Conservation (phyloP, 53 echinoderm and acorn worm species). For the Echinometra lucunter region DNA sequence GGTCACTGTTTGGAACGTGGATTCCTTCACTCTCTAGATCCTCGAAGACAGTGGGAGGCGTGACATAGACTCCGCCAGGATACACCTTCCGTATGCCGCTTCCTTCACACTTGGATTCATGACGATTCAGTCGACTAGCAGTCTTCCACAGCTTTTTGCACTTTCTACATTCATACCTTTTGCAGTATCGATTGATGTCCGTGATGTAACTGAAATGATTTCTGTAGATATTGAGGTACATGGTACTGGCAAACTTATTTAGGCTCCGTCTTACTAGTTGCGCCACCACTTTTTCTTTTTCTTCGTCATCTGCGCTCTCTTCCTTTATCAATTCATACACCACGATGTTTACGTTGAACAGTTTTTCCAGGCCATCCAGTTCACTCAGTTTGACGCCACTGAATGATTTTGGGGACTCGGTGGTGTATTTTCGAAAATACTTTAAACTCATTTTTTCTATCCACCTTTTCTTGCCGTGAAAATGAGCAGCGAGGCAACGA, state of each 20-base stretch:
- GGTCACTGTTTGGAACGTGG: no score
- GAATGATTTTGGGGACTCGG: no score
- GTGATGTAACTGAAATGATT: not conserved
- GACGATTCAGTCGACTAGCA: not conserved
- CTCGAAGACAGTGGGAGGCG: not conserved
- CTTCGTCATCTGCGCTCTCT: not conserved
- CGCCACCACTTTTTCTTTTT: not conserved
- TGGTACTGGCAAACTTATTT: not conserved
- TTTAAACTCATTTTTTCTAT: not conserved
- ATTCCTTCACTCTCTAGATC: no score
- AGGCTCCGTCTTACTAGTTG: not conserved
- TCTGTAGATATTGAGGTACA: not conserved
- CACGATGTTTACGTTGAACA: not conserved
- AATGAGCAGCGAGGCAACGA: no score
- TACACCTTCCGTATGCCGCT: not conserved
- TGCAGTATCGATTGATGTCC: not conserved
- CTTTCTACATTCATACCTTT: not conserved
- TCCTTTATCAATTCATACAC: not conserved
- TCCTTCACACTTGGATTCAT: not conserved
- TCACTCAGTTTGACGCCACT: constrained; percentile 33
- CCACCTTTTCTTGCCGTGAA: not conserved
- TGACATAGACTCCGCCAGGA: not conserved
- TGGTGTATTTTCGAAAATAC: not conserved
- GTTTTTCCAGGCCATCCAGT: constrained; percentile 32
- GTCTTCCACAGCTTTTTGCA: not conserved